Evolutionary conservation across 2,888 invertebrate species (phyloP).

Genomic region (Cataglyphis albicans): DNA sequence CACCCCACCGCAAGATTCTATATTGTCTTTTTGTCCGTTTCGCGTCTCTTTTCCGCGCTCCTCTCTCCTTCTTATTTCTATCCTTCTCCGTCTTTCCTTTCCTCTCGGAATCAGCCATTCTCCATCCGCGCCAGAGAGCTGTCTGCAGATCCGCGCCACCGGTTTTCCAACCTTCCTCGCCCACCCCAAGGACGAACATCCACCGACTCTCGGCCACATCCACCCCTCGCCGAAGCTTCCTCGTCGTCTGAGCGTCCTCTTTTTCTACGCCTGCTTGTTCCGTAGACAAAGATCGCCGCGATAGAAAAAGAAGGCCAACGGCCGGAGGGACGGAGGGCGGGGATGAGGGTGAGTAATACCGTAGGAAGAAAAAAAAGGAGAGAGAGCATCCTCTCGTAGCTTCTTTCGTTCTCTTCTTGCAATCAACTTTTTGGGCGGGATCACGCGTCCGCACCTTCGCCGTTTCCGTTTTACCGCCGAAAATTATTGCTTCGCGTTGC

Average conservation of each 20-base stretch:
- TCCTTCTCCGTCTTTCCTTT: constrained; percentile 69
- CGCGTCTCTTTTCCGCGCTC: constrained; percentile 54
- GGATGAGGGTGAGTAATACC: constrained; percentile 53
- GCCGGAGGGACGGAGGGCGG: constrained; percentile 24
- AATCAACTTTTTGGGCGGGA: constrained; percentile 76
- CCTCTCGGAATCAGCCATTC: constrained; percentile 80
- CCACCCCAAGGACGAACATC: constrained; percentile 61
- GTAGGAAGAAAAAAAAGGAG: constrained; percentile 41
- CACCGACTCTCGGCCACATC: constrained; percentile 62
- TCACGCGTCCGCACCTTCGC: constrained; percentile 56
- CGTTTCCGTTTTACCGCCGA: constrained; percentile 44
- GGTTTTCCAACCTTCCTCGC: constrained; percentile 72
- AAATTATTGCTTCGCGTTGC: constrained; percentile 22
- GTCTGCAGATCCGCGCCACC: constrained; percentile 78
- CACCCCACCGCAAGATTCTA: constrained; percentile 61
- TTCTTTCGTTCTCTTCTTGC: constrained; percentile 81
- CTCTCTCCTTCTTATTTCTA: constrained; percentile 57
- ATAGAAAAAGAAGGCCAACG: constrained; percentile 65
- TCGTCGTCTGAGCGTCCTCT: constrained; percentile 61
- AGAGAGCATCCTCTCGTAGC: constrained; percentile 69
- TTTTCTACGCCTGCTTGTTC: constrained; percentile 64
- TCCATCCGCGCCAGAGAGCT: constrained; percentile 77
- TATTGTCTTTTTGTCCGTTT: constrained; percentile 65
- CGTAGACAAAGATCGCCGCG: constrained; percentile 77
- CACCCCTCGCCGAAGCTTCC: constrained; percentile 56